Percentiles rank a stretch among this genome's conserved stretches.
Conservation (phyloP, 2,797 vertebrate species). For the Bufotes viridis region DNA sequence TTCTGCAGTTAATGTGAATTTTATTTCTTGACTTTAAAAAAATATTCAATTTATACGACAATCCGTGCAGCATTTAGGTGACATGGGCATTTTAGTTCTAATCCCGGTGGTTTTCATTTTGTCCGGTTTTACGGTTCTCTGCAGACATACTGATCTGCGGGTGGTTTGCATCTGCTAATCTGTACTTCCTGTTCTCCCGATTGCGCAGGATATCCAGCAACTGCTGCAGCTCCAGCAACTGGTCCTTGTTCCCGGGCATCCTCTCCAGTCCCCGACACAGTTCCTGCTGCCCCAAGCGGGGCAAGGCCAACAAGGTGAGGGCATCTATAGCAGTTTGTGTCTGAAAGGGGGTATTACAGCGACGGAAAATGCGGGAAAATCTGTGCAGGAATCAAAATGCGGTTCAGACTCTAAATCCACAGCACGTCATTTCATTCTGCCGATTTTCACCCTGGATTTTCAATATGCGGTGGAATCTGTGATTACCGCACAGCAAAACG, state of each 20-base stretch:
- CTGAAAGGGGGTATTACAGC: too few species aligned
- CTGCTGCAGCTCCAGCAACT: slow-evolving; percentile 91
- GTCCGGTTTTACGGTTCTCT: too few species aligned
- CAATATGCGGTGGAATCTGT: too few species aligned
- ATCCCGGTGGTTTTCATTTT: background rate
- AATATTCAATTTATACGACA: background rate
- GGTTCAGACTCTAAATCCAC: too few species aligned
- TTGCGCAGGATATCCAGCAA: slow-evolving; percentile 89
- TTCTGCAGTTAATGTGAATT: too few species aligned
- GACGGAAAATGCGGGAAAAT: too few species aligned
- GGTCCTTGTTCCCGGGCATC: slow-evolving; percentile 88
- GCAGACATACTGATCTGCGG: background rate
- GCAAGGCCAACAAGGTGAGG: slow-evolving; percentile 90
- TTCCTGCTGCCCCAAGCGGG: slow-evolving; percentile 91
- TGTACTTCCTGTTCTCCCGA: background rate
- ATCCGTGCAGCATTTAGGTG: background rate
- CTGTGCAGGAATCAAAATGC: too few species aligned
- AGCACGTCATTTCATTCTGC: too few species aligned
- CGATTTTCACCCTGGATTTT: too few species aligned
- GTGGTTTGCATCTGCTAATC: background rate
- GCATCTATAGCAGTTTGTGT: too few species aligned
- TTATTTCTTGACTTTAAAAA: too few species aligned
- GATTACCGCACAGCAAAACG: too few species aligned
- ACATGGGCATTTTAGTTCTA: background rate
- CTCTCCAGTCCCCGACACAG: slow-evolving; percentile 85